Base-by-base conservation (phyloP, 1,140 invertebrate genomes). In the Anthonomus grandis region DNA sequence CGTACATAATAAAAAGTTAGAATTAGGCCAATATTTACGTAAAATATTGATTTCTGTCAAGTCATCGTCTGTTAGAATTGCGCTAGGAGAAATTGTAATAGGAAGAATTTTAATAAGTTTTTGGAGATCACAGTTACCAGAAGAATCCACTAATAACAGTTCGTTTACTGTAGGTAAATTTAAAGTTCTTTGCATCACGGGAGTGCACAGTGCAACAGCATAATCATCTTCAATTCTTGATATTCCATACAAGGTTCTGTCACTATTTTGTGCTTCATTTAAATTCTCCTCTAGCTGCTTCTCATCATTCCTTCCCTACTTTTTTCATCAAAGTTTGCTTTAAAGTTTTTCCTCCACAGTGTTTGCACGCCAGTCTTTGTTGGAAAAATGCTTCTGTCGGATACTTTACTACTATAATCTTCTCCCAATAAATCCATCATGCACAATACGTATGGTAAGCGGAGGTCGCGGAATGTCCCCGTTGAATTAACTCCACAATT, bases 371-470 rank as follows among this genome's bases (percentile, higher is more conserved):
- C 41, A 13, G 10, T 44, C 21, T 44, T 44, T 44, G 41, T 44
- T 13, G 41, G 41, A 44, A 44, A 19, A 44, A 44, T 44, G 41
- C 41, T 44, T 44, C 13, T 44, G 41, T 44, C 41, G 41, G 41
- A 44, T 44, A 44, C 41, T 13, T 44, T 44, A 13, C 41, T 44
- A 44, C 41, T 44, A 44, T 44, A 44, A 44, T 44, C 41, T 22
- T 44, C 21, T 5, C 13, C 41, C 13, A 44, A 44, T 44, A 13
- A 44, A 18, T 44, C 41, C 41, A 44, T 44, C 41, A 44, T 44
- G 41, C 41, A 44, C 15, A 44, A 44, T 44, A 44, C 41, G 41
- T 44, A 44, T 44, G 41, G 13, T 44, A 44, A 44, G 41, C 41
- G 3, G 41, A 44, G 17, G 18, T 21, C 4, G 41, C 41, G 23